Evolutionary conservation across 37 sponge, comb jelly and placozoan genomes (phyloP).

Genomic region (Petrosia ficiformis): DNA sequence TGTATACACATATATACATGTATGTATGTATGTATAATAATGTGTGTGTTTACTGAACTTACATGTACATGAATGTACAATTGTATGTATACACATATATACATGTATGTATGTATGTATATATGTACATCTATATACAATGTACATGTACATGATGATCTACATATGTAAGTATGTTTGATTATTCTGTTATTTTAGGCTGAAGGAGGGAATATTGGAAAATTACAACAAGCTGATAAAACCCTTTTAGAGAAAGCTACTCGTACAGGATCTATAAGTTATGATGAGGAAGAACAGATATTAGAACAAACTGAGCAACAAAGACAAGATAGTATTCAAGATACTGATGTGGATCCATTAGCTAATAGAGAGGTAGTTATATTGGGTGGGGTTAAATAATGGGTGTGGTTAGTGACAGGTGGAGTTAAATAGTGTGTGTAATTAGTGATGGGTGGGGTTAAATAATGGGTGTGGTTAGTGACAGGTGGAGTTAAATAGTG

Average conservation of each 20-base stretch:
- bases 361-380: constrained; percentile 15
- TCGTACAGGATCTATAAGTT: neutral
- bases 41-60: too few relatives aligned
- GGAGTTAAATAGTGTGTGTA: too few relatives aligned
- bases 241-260: neutral
- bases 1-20: too few relatives aligned
- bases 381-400: neutral
- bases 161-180: too few relatives aligned
- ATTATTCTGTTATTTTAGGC: neutral
- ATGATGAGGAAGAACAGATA: constrained; percentile 50
- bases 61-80: too few relatives aligned
- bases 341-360: constrained; percentile 18
- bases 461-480: neutral
- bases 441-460: neutral
- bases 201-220: neutral
- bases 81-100: too few relatives aligned
- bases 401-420: neutral
- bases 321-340: neutral
- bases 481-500: too few relatives aligned
- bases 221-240: neutral
- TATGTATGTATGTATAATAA: too few relatives aligned
- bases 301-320: constrained; percentile 26
- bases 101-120: too few relatives aligned
- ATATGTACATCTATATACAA: too few relatives aligned
- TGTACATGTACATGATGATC: too few relatives aligned